Evolutionary conservation across 1,140 invertebrate species (phyloP), one percentile per base, ranked within the genome.

Genomic region (Ceratosolen fusciceps): DNA sequence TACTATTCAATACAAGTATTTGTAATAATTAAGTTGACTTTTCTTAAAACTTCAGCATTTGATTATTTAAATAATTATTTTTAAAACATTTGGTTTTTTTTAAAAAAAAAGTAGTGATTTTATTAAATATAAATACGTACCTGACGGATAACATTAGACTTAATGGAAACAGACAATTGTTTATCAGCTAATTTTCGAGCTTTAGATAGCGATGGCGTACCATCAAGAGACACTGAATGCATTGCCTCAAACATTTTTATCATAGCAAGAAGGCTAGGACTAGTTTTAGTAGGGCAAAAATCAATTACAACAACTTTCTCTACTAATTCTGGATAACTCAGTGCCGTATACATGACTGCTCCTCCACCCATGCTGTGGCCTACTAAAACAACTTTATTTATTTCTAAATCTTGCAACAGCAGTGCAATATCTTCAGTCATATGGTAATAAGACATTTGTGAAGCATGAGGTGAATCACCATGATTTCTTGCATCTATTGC

Each of bases 311-410:
- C 91, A 31, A 97, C 87, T 83, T 94, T 95, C 26, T 96, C 93
- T 2, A 97, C 92, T 26, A 95, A 80, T 70, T 95, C 91, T 52
- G 96, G 95, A 89, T 94, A 91, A 83, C 89, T 91, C 21, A 98
- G 87, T 52, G 96, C 94, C 37, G 95, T 91, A 37, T 91, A 91
- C 96, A 98, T 98, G 62, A 94, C 93, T 2, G 94, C 91, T 74
- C 96, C 93, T 21, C 96, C 97, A 24, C 97, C 97, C 95, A 98
- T 97, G 78, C 96, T 96, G 85, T 98, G 96, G 0, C 97, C 97
- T 80, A 98, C 88, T 8, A 98, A 83, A 79, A 93, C 90, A 24
- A 93, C 92, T 88, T 93, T 93, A 0, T 91, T 80, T 9, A 96
- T 90, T 0, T 90, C 85, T 62, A 96, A 87, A 70, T 93, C 91